phyloP scores from a whole-genome alignment of 2,888 invertebrate genomes.

The Tiphia femorata region DNA sequence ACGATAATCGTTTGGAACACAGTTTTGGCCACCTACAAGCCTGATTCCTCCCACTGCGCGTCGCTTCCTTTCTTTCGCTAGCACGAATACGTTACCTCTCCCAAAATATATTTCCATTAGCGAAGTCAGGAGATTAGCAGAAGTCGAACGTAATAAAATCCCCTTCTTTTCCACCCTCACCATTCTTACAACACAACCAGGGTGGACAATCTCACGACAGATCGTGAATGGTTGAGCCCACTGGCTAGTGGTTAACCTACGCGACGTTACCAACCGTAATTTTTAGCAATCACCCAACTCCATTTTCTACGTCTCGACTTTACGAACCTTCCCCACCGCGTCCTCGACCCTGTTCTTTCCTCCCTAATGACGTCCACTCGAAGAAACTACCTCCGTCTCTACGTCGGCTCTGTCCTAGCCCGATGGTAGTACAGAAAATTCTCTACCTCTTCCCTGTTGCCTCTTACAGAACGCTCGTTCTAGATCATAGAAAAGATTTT shows the following conservation, averaged over 20 bases:
- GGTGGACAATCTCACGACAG: slow-evolving; percentile 31
- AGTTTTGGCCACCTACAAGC: too few species aligned
- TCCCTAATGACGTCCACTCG: slow-evolving; percentile 38
- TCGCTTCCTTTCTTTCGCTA: too few species aligned
- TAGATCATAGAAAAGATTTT: slow-evolving; percentile 2
- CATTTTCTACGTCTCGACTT: slow-evolving; percentile 27
- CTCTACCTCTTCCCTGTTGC: neutral
- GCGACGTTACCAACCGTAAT: slow-evolving; percentile 27
- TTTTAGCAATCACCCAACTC: slow-evolving; percentile 37
- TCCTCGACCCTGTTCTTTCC: slow-evolving; percentile 26
- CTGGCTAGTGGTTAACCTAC: neutral
- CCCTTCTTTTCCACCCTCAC: too few species aligned
- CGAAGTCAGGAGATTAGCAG: too few species aligned
- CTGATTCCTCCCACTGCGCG: too few species aligned
- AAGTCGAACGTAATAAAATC: too few species aligned
- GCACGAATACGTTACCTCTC: too few species aligned
- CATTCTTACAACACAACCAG: slow-evolving; percentile 26
- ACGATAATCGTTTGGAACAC: too few species aligned
- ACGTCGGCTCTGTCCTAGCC: neutral
- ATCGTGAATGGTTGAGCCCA: slow-evolving; percentile 27
- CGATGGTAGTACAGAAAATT: too few species aligned
- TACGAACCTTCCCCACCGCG: slow-evolving; percentile 1
- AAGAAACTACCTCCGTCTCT: slow-evolving; percentile 12
- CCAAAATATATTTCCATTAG: too few species aligned
- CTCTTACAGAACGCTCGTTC: neutral